Base-by-base conservation (phyloP, 2,797 vertebrate species). In the Helicolenus hilgendorfi region DNA sequence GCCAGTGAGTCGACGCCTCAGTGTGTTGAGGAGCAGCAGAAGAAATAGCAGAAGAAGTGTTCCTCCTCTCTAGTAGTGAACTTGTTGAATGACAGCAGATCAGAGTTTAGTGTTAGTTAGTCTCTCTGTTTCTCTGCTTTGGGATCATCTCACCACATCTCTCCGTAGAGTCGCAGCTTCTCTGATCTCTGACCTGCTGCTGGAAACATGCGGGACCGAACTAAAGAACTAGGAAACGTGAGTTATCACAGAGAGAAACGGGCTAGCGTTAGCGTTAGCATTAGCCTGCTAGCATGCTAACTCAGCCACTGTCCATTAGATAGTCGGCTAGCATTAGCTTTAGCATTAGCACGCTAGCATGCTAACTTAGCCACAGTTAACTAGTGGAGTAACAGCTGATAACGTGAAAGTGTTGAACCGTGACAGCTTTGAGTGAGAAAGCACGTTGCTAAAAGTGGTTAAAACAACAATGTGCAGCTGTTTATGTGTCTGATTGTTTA, bases 151-250 rank as follows among this genome's bases (percentile, higher is more conserved):
- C 7, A 1, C 4, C 33, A 5, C 4, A 22, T 35, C 36, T 55
- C 22, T 11, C 13, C 11, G 20, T 3, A 13, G 20, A 69, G 7
- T 41, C 1, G 38, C 71, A 5, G 45, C 6, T 58, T 38, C 3
- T 36, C 49, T 24, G 45, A n/a, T 35, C 6, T 1, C 33, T 9
- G 79, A 24, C 24, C n/a, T 55, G 7, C 35, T 27, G 38, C 75
- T 41, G 59, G 83, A 75, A 91, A 77, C 69, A 98, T 98, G 97
- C 94, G 97, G 89, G 97, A 98, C 91, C 96, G 97, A 63, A 98
- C 97, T 0, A 97, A 97, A 89, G 97, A 98, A 59, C 77, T 98
- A 14, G 97, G 96, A 89, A 97, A 96, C 31, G 97, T 98, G 92
- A 97, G 97, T 97, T 72, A 45, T 86, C n/a, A n/a, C 0, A 56